Conservation (phyloP, 2,113 vertebrate species). For the Onychostoma macrolepis region DNA sequence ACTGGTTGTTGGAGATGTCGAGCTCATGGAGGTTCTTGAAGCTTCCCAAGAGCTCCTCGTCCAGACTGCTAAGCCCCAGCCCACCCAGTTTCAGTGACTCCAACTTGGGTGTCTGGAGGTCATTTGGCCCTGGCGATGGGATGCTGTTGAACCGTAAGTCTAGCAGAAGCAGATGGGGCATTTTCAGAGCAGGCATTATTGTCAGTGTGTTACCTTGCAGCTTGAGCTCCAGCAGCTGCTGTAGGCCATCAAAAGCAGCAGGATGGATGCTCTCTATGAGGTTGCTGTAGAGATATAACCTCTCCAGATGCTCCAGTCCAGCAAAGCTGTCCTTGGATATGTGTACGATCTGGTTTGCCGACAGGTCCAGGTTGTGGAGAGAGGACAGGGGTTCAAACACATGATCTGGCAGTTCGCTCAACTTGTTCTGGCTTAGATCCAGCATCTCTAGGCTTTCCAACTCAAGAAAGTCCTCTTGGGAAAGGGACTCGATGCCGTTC, state of each 20-base stretch:
- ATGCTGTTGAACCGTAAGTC: constrained; percentile 90
- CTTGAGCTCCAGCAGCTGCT: constrained; percentile 90
- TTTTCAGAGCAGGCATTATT: constrained; percentile 77
- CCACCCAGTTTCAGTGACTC: constrained; percentile 88
- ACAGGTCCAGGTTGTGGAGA: constrained; percentile 92
- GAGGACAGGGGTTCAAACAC: constrained; percentile 85
- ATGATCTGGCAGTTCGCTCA: constrained; percentile 81
- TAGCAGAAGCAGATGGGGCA: constrained; percentile 87
- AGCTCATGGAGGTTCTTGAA: constrained; percentile 90
- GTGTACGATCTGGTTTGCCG: constrained; percentile 87
- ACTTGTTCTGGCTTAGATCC: constrained; percentile 93
- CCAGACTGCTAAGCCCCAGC: constrained; percentile 81
- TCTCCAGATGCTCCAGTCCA: constrained; percentile 84
- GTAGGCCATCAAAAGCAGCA: constrained; percentile 82
- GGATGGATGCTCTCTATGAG: constrained; percentile 85
- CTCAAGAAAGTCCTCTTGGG: constrained; percentile 78
- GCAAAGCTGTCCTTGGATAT: constrained; percentile 89
- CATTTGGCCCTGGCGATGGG: constrained; percentile 68
- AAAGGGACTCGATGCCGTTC: constrained; percentile 84
- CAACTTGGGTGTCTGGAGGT: constrained; percentile 81
- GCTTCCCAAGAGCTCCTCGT: constrained; percentile 79
- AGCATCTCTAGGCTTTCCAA: constrained; percentile 84
- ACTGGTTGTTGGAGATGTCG: constrained; percentile 87
- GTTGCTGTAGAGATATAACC: constrained; percentile 92
- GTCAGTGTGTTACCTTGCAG: constrained; percentile 87